Conservation (phyloP, 2,113 vertebrate genomes). For the Sinosuthora webbiana region DNA sequence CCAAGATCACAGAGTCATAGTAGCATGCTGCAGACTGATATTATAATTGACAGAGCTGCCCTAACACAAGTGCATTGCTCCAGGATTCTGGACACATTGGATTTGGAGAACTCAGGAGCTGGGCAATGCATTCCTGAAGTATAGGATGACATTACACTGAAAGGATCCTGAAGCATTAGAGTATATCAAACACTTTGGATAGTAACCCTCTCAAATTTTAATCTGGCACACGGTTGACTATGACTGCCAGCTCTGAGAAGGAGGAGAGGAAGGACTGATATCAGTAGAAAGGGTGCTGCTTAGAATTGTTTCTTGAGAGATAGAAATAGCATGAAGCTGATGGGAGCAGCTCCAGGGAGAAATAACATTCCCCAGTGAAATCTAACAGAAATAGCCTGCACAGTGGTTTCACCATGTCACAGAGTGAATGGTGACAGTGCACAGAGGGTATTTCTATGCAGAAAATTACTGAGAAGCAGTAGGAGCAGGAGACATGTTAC, state of each 20-base stretch:
- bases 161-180: background rate
- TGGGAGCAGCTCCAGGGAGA: background rate
- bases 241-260: background rate
- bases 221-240: background rate
- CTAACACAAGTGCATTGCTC: background rate
- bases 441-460: background rate
- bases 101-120: background rate
- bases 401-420: background rate
- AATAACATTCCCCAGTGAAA: background rate
- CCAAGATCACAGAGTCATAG: background rate
- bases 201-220: constrained; percentile 16
- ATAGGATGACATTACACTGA: background rate
- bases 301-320: background rate
- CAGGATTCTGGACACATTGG: background rate
- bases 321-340: background rate
- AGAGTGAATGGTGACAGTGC: background rate
- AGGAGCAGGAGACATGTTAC: background rate
- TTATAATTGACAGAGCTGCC: constrained; percentile 5
- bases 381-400: background rate
- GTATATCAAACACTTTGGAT: background rate
- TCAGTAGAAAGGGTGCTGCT: background rate
- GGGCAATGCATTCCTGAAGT: background rate
- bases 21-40: background rate
- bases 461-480: background rate
- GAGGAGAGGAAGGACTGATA: background rate